Base-by-base conservation (phyloP, 2,113 vertebrate genomes). In the Plectropomus leopardus region DNA sequence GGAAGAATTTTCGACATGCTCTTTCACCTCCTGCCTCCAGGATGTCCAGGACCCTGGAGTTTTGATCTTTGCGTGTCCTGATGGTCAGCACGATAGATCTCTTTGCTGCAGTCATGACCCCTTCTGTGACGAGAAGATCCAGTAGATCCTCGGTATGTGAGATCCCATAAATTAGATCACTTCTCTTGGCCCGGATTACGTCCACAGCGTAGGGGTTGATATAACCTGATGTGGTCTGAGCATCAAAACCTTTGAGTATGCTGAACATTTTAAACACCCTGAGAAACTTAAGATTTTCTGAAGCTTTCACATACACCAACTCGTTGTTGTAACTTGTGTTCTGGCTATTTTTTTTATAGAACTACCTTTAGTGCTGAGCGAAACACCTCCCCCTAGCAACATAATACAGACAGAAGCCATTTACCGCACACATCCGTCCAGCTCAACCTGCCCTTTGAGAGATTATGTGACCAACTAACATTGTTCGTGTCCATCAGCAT, bases 1-100 rank as follows among this genome's bases (percentile, higher is more conserved):
- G 95, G 68, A 96, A 96, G 82, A 96, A 96, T 21, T 96, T 93
- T 3, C 93, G 92, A 73, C 95, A 96, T 0, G 95, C 96, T 81
- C 91, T 70, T 89, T 97, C 96, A 59, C 96, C 96, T 79, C 92
- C 94, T 61, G 94, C 95, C 75, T 95, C 78, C 14, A 96, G 59
- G 15, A 92, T 87, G 63, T 96, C 95, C 80, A 97, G 88, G 68
- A 96, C 66, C n/a, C 77, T 75, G 28, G 93, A 91, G 76, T 94
- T 96, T 86, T 95, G 96, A 80, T 95, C 94, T 63, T 76, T 92
- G 68, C 21, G 53, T 47, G 92, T 95, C 78, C 85, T 86, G 65
- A 96, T 94, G 86, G 93, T 93, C 55, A 93, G 92, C 74, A 96
- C 57, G 1, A 93, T 34, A 6, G 91, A 83, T 85, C 83, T 94